phyloP scores from a whole-genome alignment of 2,797 vertebrate genomes.

The Acipenser transmontanus region DNA sequence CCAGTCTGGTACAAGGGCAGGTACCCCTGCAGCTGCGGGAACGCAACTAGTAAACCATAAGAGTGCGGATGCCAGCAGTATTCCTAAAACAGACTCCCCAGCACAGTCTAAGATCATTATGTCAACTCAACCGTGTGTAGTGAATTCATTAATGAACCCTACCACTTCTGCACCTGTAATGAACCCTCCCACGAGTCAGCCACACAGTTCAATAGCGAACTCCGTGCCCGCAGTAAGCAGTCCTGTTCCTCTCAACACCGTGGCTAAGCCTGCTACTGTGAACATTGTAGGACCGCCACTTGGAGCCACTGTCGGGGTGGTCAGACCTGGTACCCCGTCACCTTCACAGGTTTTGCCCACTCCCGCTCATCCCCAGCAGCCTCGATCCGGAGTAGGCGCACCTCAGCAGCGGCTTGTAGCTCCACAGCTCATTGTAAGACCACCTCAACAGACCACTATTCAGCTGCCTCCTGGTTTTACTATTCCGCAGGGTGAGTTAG shows the following conservation, averaged over 20 bases:
- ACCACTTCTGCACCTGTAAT: constrained; percentile 35
- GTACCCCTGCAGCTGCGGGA: constrained; percentile 33
- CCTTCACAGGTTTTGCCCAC: constrained; percentile 40
- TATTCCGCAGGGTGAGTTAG: constrained; percentile 72
- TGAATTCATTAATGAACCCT: constrained; percentile 49
- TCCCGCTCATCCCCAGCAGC: constrained; percentile 47
- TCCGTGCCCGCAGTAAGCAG: constrained; percentile 18
- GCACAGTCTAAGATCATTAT: constrained; percentile 57
- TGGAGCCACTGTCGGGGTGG: constrained; percentile 42
- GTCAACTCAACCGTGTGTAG: constrained; percentile 42
- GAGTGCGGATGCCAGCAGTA: constrained; percentile 31
- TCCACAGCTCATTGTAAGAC: constrained; percentile 77
- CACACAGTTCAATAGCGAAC: constrained; percentile 35
- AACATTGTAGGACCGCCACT: constrained; percentile 40
- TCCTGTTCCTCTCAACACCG: constrained; percentile 29
- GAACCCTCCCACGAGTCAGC: constrained; percentile 40
- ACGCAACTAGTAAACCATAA: constrained; percentile 49
- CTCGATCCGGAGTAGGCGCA: constrained; percentile 55
- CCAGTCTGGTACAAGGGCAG: constrained; percentile 44
- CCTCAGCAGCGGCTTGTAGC: constrained; percentile 62
- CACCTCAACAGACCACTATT: constrained; percentile 75
- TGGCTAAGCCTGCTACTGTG: constrained; percentile 38
- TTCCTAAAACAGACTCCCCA: constrained; percentile 43
- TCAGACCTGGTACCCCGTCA: constrained; percentile 45
- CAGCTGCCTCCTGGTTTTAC: constrained; percentile 81